A percentile compares a stretch with the other conserved stretches of the same genome.
phyloP scores from a whole-genome alignment of 1,140 invertebrate genomes.

The Wasmannia auropunctata region DNA sequence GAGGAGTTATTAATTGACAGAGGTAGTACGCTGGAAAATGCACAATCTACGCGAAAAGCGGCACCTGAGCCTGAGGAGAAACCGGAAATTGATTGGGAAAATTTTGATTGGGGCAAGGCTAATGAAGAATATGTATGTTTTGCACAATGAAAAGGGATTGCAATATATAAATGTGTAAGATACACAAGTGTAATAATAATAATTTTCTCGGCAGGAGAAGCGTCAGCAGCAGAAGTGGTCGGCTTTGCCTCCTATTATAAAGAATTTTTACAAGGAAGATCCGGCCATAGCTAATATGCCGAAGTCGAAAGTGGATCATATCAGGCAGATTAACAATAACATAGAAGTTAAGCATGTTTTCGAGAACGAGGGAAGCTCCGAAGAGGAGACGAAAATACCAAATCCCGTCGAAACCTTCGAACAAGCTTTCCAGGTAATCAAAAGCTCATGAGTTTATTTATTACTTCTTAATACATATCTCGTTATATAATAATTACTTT shows the following conservation, averaged over 20 bases:
- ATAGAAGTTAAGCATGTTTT: constrained; percentile 88
- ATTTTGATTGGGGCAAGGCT: constrained; percentile 40
- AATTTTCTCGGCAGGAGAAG: constrained; percentile 84
- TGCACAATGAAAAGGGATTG: neutral
- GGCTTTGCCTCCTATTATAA: constrained; percentile 89
- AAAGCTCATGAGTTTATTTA: neutral
- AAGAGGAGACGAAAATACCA: constrained; percentile 87
- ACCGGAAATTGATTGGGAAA: constrained; percentile 21
- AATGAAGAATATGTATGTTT: constrained; percentile 65
- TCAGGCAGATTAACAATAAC: constrained; percentile 89
- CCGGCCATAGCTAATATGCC: constrained; percentile 89
- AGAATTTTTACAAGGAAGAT: constrained; percentile 95
- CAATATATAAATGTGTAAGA: neutral
- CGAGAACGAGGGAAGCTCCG: constrained; percentile 79
- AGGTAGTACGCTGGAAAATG: neutral
- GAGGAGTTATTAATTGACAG: constrained; percentile 78
- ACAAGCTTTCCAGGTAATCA: constrained; percentile 90
- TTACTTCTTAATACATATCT: constrained; percentile 2
- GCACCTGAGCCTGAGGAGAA: neutral
- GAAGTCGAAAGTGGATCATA: constrained; percentile 87
- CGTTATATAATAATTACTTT: constrained; percentile 5
- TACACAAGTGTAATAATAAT: constrained; percentile 15
- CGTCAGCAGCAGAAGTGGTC: constrained; percentile 87
- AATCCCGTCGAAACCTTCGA: constrained; percentile 94
- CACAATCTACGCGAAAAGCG: neutral